phyloP scores from a whole-genome alignment of 2,888 invertebrate genomes.

The Halocaridina rubra region DNA sequence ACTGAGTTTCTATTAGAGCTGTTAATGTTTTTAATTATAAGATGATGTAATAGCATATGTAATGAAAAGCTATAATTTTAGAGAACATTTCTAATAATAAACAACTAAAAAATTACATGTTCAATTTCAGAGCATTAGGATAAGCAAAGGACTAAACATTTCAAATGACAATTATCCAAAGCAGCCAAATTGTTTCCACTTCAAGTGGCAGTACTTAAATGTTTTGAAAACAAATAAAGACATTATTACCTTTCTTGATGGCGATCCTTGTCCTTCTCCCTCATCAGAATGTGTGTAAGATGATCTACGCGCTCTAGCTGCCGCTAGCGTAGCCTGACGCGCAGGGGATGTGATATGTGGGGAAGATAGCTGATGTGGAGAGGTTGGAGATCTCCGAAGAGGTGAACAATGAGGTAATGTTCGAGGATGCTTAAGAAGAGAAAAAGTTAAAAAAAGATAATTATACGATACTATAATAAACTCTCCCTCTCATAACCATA shows the following conservation, averaged over 20 bases:
- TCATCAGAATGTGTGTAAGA: constrained; percentile 58
- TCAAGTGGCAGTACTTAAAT: neutral
- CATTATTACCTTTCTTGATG: constrained; percentile 58
- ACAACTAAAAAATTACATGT: neutral
- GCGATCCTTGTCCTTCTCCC: constrained; percentile 51
- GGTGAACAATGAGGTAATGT: constrained; percentile 54
- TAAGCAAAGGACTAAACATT: neutral
- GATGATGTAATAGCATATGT: too few relatives aligned
- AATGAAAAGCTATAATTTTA: neutral
- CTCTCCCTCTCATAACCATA: too few relatives aligned
- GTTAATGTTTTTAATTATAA: too few relatives aligned
- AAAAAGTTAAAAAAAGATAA: neutral
- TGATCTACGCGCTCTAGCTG: constrained; percentile 29
- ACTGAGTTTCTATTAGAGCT: too few relatives aligned
- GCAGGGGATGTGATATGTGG: constrained; percentile 51
- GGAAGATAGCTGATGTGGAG: constrained; percentile 57
- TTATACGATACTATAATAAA: too few relatives aligned
- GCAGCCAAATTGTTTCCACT: neutral
- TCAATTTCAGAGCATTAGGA: neutral
- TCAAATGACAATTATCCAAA: too few relatives aligned
- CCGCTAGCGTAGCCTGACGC: constrained; percentile 15
- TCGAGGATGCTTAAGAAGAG: neutral
- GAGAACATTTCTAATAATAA: neutral
- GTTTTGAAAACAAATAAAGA: neutral
- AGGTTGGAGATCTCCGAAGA: constrained; percentile 55